A percentile compares a stretch with the other conserved stretches of the same genome.
These are phyloP conservation scores for Lycodopsis pacificus DNA, from an alignment of 2,797 vertebrate species.

Conservation along the genomic window DNA sequence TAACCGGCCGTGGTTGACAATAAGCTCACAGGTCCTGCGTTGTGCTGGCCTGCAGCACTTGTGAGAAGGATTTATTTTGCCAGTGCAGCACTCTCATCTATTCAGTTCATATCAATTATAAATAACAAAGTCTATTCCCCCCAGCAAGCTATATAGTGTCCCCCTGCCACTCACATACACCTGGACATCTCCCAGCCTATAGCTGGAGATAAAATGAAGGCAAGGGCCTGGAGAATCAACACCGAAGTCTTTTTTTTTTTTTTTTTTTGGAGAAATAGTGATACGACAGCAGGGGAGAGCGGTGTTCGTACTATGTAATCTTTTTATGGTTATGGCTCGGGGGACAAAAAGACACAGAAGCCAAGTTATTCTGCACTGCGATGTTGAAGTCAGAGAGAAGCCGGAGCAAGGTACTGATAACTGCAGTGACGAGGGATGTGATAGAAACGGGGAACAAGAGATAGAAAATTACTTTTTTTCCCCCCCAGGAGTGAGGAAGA, in stretches of 20 bases:
- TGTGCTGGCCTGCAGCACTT: slow-evolving; percentile 13
- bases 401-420: slow-evolving; percentile 52
- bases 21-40: slow-evolving; percentile 23
- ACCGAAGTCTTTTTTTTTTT: slow-evolving; percentile 10
- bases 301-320: slow-evolving; percentile 56
- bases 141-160: slow-evolving; percentile 14
- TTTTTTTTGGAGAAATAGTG: slow-evolving; percentile 19
- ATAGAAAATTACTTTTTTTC: slow-evolving; percentile 23
- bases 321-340: slow-evolving; percentile 49
- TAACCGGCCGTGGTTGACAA: slow-evolving; percentile 33
- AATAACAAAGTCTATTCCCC: slow-evolving; percentile 46
- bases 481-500: slow-evolving; percentile 10
- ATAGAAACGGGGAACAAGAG: slow-evolving; percentile 17
- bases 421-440: slow-evolving; percentile 44
- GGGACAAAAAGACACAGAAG: slow-evolving; percentile 39
- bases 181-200: slow-evolving; percentile 28
- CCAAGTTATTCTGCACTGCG: slow-evolving; percentile 45
- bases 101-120: slow-evolving; percentile 68
- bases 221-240: slow-evolving; percentile 41
- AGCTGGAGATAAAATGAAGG: slow-evolving; percentile 51
- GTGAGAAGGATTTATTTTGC: slow-evolving; percentile 40
- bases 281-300: slow-evolving; percentile 43
- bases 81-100: slow-evolving; percentile 40
- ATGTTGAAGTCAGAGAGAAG: slow-evolving; percentile 36
- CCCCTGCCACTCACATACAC: slow-evolving; percentile 39